Evolutionary conservation across 2,113 vertebrate species (phyloP).

Genomic region (Delphinus delphis): DNA sequence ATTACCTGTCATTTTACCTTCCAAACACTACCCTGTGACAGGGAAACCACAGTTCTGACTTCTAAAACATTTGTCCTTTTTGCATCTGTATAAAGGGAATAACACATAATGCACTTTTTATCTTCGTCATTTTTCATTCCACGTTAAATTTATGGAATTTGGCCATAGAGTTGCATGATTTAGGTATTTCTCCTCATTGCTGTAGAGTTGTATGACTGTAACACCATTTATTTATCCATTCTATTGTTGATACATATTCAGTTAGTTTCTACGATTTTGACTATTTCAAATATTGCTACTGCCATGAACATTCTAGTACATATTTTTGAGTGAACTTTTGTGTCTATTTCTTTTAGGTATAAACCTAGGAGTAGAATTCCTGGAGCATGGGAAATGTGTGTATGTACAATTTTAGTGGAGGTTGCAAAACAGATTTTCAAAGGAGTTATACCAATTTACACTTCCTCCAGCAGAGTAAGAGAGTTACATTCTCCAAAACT

Average conservation of each 20-base stretch:
- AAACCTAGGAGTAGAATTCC: background rate
- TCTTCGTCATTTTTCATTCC: background rate
- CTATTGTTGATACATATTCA: background rate
- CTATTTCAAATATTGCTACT: background rate
- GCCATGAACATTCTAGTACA: background rate
- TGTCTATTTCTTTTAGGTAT: background rate
- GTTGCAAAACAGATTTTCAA: background rate
- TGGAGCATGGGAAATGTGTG: background rate
- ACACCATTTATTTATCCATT: background rate
- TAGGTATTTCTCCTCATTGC: background rate
- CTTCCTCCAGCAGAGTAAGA: background rate
- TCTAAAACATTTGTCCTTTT: background rate
- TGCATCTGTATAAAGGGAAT: background rate
- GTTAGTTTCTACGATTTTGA: background rate
- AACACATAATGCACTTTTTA: background rate
- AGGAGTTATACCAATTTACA: background rate
- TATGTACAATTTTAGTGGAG: background rate
- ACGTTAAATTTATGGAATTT: background rate
- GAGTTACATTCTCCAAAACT: background rate
- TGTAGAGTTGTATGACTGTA: background rate
- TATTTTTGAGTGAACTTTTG: background rate
- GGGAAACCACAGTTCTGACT: background rate
- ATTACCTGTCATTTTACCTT: background rate
- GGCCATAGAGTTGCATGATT: background rate
- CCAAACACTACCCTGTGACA: background rate